Evolutionary conservation across 2,113 vertebrate species (phyloP).

Genomic region (Podarcis muralis): DNA sequence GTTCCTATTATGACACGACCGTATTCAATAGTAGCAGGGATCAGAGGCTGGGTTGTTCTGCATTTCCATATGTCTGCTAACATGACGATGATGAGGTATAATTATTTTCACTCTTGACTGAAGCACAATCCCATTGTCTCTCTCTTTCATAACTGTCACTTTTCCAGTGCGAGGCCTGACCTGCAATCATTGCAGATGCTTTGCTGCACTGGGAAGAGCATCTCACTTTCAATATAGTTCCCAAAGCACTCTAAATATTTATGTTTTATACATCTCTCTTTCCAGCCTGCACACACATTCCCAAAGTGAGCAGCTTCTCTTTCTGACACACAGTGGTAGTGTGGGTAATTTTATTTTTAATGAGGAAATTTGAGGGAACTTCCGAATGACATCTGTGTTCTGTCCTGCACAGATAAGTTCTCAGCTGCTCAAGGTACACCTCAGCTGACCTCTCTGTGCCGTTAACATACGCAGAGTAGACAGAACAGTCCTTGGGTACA

Average conservation of each 20-base stretch:
- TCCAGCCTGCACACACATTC: not conserved
- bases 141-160: constrained; percentile 37
- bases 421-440: constrained; percentile 58
- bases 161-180: constrained; percentile 19
- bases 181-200: constrained; percentile 38
- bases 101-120: constrained; percentile 1
- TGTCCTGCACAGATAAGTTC: constrained; percentile 30
- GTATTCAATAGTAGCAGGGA: not conserved
- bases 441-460: constrained; percentile 55
- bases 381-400: constrained; percentile 52
- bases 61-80: constrained; percentile 1
- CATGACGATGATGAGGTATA: constrained; percentile 15
- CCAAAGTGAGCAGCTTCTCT: not conserved
- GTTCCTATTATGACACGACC: not conserved
- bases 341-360: constrained; percentile 43
- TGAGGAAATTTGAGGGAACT: constrained; percentile 48
- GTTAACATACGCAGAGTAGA: constrained; percentile 38
- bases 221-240: constrained; percentile 26
- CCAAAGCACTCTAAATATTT: not conserved
- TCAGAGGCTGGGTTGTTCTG: constrained; percentile 1
- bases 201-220: constrained; percentile 24
- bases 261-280: constrained; percentile 26
- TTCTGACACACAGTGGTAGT: constrained; percentile 11
- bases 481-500: constrained; percentile 57
- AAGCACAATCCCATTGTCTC: constrained; percentile 17